A percentile compares a stretch with the other conserved stretches of the same genome.
Evolutionary conservation across 2,797 vertebrate genomes (phyloP).

Genomic region (Hydrolagus colliei): DNA sequence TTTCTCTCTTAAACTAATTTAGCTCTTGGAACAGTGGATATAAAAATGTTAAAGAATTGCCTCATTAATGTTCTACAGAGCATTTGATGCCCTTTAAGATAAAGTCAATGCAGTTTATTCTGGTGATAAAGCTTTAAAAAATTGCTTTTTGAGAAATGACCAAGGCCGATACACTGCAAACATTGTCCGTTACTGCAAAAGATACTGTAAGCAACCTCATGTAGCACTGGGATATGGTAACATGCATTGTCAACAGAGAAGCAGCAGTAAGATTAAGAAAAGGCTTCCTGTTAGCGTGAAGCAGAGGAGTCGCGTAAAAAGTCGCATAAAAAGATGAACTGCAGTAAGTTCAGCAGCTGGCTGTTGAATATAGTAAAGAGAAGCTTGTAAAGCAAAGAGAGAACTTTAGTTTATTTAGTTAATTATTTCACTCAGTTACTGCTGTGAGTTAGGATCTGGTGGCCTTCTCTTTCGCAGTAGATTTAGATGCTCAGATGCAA

Average conservation of each 20-base stretch:
- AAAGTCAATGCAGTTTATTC: slow-evolving; percentile 53
- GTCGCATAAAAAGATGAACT: not conserved
- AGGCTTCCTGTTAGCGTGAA: not conserved
- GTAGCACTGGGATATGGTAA: not conserved
- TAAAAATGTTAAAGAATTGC: slow-evolving; percentile 38
- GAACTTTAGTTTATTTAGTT: slow-evolving; percentile 41
- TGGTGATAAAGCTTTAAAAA: slow-evolving; percentile 53
- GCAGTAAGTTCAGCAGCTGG: slow-evolving; percentile 31
- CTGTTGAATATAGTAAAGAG: slow-evolving; percentile 41
- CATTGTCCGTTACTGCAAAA: slow-evolving; percentile 33
- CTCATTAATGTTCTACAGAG: slow-evolving; percentile 46
- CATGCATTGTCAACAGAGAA: not conserved
- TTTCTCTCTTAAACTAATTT: not conserved
- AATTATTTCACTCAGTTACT: slow-evolving; percentile 47
- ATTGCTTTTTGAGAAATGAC: slow-evolving; percentile 53
- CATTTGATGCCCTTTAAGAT: slow-evolving; percentile 52
- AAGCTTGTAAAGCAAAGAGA: slow-evolving; percentile 39
- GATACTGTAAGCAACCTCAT: not conserved
- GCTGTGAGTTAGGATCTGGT: slow-evolving; percentile 43
- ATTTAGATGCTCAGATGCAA: not conserved
- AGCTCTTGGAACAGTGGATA: not conserved
- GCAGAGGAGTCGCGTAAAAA: not conserved
- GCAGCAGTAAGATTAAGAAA: not conserved
- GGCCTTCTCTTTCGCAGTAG: slow-evolving; percentile 27
- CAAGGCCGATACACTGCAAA: slow-evolving; percentile 41